A percentile compares a stretch with the other conserved stretches of the same genome.
These are phyloP conservation scores for Drosophila sulfurigaster DNA, from an alignment of 1,140 invertebrate species.

Conservation along the genomic window DNA sequence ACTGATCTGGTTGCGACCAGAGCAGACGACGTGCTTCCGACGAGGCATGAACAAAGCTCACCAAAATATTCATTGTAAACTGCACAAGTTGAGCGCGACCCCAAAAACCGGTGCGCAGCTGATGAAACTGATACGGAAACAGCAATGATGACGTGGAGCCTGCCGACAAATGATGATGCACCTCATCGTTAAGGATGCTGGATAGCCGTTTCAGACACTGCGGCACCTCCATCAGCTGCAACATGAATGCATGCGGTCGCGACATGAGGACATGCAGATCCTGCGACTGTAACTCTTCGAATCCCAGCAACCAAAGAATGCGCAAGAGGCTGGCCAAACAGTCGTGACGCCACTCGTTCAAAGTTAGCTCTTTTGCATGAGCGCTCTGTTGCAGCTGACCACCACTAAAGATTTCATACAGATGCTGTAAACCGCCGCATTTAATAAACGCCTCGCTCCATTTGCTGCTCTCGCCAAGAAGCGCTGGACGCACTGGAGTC, in stretches of 20 bases:
- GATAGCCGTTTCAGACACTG: slow-evolving; percentile 93
- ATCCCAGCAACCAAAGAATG: slow-evolving; percentile 92
- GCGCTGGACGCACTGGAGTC: slow-evolving; percentile 16
- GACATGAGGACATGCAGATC: slow-evolving; percentile 89
- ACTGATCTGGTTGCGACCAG: slow-evolving; percentile 89
- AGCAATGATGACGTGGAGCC: slow-evolving; percentile 86
- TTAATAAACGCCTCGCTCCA: slow-evolving; percentile 94
- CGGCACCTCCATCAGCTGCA: slow-evolving; percentile 93
- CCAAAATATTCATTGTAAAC: slow-evolving; percentile 92
- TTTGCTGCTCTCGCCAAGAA: slow-evolving; percentile 59
- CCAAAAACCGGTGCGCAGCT: slow-evolving; percentile 95
- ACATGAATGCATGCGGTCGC: slow-evolving; percentile 89
- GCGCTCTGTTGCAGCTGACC: slow-evolving; percentile 89
- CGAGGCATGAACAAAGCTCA: slow-evolving; percentile 93
- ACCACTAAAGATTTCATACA: slow-evolving; percentile 97
- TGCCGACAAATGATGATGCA: slow-evolving; percentile 86
- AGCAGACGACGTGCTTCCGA: slow-evolving; percentile 88
- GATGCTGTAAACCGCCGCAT: slow-evolving; percentile 93
- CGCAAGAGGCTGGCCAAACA: slow-evolving; percentile 94
- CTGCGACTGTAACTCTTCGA: slow-evolving; percentile 87
- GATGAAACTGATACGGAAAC: slow-evolving; percentile 87
- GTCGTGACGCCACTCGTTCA: slow-evolving; percentile 97
- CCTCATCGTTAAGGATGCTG: slow-evolving; percentile 94
- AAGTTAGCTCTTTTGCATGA: slow-evolving; percentile 86
- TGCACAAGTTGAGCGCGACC: slow-evolving; percentile 94